Base-by-base conservation (phyloP, 2,888 invertebrate genomes). In the Odontocolon sp. region DNA sequence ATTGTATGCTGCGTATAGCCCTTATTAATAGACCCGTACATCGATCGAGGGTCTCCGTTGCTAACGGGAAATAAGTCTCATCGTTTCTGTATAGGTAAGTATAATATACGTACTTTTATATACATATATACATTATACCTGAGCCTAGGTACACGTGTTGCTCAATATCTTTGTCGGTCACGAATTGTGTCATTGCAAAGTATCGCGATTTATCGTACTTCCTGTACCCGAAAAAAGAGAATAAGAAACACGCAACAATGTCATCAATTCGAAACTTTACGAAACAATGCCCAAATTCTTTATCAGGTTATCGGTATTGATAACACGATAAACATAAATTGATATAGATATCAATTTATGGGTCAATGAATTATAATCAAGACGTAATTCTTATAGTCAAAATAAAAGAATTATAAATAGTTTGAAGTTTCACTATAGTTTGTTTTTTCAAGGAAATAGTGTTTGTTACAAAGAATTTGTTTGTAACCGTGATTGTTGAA, bases 21-120 rank as follows among this genome's bases (percentile, higher is more conserved):
- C 76, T 75, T 76, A 78, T 78, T 78, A 78, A 76, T 78, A 78
- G 78, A 68, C 52, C 45, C 26, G n/a, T n/a, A 33, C 67, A 78
- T 78, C 76, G 78, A 78, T 78, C 76, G 72, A 68, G 47, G 36
- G 63, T 69, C 69, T 75, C 59, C 54, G 78, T 78, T 78, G 59
- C 78, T 26, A 76, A 76, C 76, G 64, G 78, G 76, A 68, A 78
- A 78, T 68, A 71, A 71, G 45, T 47, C 36, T 56, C 9, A 21
- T 33, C 16, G 38, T 16, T n/a, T 45, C 11, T 31, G 42, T 47
- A 33, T 8, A 54, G 8, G 42, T 21, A 42, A n/a, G 9, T n/a
- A n/a, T n/a, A n/a, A n/a, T n/a, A n/a, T n/a, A n/a, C n/a, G n/a
- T n/a, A n/a, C n/a, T n/a, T n/a, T n/a, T n/a, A n/a, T n/a, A n/a